Evolutionary conservation across 2,113 vertebrate species (phyloP).

Genomic region (Rhabdornis inornatus): DNA sequence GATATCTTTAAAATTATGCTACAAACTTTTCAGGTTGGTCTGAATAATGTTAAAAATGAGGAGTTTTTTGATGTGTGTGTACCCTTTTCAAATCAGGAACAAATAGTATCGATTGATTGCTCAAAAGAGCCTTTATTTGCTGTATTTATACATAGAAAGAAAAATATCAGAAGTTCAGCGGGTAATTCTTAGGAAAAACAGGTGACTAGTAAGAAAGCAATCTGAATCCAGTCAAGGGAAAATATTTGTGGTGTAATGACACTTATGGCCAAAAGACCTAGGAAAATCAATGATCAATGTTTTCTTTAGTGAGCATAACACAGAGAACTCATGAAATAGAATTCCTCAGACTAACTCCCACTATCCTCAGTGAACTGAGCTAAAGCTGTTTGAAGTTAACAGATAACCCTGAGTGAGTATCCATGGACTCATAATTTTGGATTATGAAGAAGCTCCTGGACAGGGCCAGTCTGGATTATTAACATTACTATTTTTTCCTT

Average conservation of each 20-base stretch:
- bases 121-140: background rate
- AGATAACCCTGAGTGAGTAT: background rate
- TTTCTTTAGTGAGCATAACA: background rate
- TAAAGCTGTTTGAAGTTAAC: background rate
- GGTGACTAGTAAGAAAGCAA: slow-evolving; percentile 20
- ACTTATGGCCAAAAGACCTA: background rate
- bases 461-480: background rate
- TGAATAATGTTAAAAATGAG: background rate
- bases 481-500: background rate
- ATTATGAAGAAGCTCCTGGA: background rate
- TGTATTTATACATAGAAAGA: background rate
- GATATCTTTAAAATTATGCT: background rate
- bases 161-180: background rate
- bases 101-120: background rate
- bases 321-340: background rate
- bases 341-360: background rate
- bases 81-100: background rate
- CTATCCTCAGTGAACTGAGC: background rate
- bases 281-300: slow-evolving; percentile 23
- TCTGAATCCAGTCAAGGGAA: slow-evolving; percentile 40
- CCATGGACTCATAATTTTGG: background rate
- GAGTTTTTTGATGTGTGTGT: background rate
- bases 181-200: slow-evolving; percentile 33
- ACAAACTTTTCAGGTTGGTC: background rate
- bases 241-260: slow-evolving; percentile 14